Base-by-base conservation (phyloP, 2,113 vertebrate genomes). In the Neolamprologus devosi region DNA sequence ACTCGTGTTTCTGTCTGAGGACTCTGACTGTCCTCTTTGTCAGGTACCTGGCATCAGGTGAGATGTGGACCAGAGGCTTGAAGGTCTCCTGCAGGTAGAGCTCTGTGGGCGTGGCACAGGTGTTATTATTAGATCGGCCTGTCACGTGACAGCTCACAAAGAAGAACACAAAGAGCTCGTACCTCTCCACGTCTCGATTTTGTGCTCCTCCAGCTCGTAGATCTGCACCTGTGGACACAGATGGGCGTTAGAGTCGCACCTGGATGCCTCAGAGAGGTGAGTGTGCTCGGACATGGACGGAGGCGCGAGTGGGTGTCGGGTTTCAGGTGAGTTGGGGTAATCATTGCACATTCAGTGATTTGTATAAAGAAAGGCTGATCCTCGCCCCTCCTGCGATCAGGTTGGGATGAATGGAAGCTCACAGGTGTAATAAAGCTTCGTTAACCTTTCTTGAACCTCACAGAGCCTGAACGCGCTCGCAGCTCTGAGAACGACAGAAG, bases 11-110 rank as follows among this genome's bases (percentile, higher is more conserved):
- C 21, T 42, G 21, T 73, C 55, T 0, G 42, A 57, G 17, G 1
- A 65, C 47, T 70, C 35, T 70, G 35, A 4, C 35, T 13, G 12
- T 12, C 4, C 11, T 11, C n/a, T 19, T 37, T n/a, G n/a, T 33
- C 14, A 30, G 58, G 40, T 96, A 99, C 98, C 99, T 99, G 96
- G 98, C 98, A 92, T 98, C 97, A 87, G 99, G 99, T 90, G 97
- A 97, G 94, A 99, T 99, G 96, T 98, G 98, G 93, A 99, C 99
- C 96, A 99, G 97, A 93, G 99, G 98, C 90, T 99, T 99, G 96
- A 99, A 99, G 7, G 98, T 99, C 96, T 99, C 99, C 97, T 99
- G 99, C 95, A 99, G 97, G 96, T 99, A 99, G 85, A 99, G 97
- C 94, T 99, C 99, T 99, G 96, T 42, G 10, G 11, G 89, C 19